Evolutionary conservation across 2,888 invertebrate genomes (phyloP).

Genomic region (Machimus rusticus): DNA sequence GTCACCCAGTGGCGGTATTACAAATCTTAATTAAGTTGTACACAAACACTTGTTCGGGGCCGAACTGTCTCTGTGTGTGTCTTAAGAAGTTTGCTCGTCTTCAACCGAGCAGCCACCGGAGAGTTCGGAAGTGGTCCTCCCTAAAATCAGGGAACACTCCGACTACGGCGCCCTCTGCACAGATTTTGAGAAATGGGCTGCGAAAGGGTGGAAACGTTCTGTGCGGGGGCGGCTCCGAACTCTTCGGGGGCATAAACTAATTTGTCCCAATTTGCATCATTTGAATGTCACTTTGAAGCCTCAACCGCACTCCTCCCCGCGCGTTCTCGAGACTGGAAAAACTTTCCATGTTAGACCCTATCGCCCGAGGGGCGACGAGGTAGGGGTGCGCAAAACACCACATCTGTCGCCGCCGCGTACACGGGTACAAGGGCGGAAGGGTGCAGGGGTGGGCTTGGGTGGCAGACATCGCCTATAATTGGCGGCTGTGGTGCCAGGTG

Average conservation of each 20-base stretch:
- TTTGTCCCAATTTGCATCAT: conserved; percentile 52
- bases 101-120: neutral
- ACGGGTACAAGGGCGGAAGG: neutral
- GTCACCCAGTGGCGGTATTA: conserved; percentile 51
- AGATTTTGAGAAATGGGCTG: conserved; percentile 20
- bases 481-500: neutral
- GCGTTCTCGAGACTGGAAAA: conserved; percentile 44
- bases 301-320: conserved; percentile 46
- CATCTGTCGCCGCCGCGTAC: conserved; percentile 24
- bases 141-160: conserved; percentile 12
- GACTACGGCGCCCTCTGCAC: neutral
- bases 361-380: neutral
- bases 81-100: conserved; percentile 25
- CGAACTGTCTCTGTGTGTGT: neutral
- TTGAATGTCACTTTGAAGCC: conserved; percentile 50
- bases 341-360: neutral
- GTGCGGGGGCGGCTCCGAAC: conserved; percentile 42
- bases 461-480: neutral
- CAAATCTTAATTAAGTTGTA: conserved; percentile 51
- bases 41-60: conserved; percentile 48
- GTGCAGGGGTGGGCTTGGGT: neutral
- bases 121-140: neutral
- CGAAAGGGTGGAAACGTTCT: neutral
- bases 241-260: conserved; percentile 51
- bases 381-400: neutral